phyloP scores from a whole-genome alignment of 2,888 invertebrate genomes.

The Chrysolina americana region DNA sequence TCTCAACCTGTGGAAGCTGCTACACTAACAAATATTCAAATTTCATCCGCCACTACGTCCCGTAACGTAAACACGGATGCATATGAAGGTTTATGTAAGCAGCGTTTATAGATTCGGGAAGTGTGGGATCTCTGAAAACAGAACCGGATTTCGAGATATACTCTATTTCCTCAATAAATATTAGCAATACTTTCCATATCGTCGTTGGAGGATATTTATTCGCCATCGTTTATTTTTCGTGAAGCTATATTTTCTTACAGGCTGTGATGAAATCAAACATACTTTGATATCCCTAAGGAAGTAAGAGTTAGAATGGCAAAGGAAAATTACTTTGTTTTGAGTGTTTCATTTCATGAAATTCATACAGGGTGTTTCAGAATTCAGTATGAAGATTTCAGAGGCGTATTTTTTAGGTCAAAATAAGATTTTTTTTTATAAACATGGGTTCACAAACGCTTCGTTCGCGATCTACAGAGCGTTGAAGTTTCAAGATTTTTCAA shows the following conservation, averaged over 20 bases:
- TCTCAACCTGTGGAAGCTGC: conserved; percentile 11
- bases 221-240: background rate
- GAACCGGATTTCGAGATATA: conserved; percentile 2
- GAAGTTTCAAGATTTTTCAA: no score
- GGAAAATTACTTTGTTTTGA: no score
- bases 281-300: no score
- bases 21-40: background rate
- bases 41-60: conserved; percentile 11
- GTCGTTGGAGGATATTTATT: background rate
- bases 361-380: no score
- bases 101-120: conserved; percentile 6
- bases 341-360: no score
- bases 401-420: no score
- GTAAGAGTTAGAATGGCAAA: no score
- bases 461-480: no score
- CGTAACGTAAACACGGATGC: conserved; percentile 15
- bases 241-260: background rate
- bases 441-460: no score
- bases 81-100: conserved; percentile 15
- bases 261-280: no score
- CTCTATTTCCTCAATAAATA: conserved; percentile 10
- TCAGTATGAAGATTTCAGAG: no score
- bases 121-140: conserved; percentile 1
- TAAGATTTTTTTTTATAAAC: no score
- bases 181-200: conserved; percentile 1